These are phyloP conservation scores for Napeogenes inachia DNA, from an alignment of 2,888 invertebrate species.

Conservation along the genomic window DNA sequence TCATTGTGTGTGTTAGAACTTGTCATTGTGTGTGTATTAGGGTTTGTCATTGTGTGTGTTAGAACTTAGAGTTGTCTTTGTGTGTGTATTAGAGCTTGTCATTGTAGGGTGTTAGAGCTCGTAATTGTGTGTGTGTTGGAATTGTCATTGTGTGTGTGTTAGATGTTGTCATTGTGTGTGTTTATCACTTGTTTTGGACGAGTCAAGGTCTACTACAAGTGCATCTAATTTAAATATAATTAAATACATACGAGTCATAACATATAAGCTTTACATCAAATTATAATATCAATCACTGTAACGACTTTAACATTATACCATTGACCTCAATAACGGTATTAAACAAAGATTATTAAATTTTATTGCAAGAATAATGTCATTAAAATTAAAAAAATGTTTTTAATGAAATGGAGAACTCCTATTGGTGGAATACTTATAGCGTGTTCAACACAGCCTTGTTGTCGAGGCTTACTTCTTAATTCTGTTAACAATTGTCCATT, in stretches of 20 bases:
- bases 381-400: neutral
- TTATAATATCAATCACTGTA: neutral
- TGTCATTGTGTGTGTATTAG: neutral
- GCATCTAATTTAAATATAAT: slow-evolving; percentile 7
- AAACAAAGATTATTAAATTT: neutral
- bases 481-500: slow-evolving; percentile 64
- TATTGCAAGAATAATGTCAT: neutral
- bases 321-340: neutral
- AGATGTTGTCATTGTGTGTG: neutral
- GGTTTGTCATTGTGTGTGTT: too few relatives aligned
- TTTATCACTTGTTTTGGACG: neutral
- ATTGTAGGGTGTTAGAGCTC: too few relatives aligned
- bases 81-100: too few relatives aligned
- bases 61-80: too few relatives aligned
- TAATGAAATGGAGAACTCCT: slow-evolving; percentile 11
- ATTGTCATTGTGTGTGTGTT: too few relatives aligned
- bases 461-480: slow-evolving; percentile 57
- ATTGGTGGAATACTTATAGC: slow-evolving; percentile 36
- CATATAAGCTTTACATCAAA: neutral
- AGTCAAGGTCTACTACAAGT: slow-evolving; percentile 6
- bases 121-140: too few relatives aligned
- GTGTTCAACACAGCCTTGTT: slow-evolving; percentile 48
- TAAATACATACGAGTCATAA: neutral
- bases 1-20: neutral
- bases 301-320: neutral